Base-by-base conservation (phyloP, 2,797 vertebrate species). In the Astyanax mexicanus region DNA sequence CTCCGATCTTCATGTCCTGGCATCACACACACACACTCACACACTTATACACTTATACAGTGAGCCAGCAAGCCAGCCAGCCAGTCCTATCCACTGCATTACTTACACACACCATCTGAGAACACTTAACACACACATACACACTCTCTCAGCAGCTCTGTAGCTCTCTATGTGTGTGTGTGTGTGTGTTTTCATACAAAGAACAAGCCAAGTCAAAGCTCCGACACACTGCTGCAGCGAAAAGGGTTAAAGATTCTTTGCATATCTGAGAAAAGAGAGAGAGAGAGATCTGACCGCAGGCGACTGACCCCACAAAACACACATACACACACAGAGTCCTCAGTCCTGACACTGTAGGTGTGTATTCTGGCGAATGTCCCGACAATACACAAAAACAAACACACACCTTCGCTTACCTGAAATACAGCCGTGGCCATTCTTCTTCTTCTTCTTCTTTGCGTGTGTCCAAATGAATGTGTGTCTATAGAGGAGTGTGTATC, bases 361-460 rank as follows among this genome's bases (percentile, higher is more conserved):
- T n/a, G n/a, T n/a, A n/a, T n/a, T n/a, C n/a, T n/a, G n/a, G n/a
- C n/a, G n/a, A n/a, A n/a, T n/a, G n/a, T n/a, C n/a, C n/a, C n/a
- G n/a, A n/a, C n/a, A n/a, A n/a, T n/a, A n/a, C n/a, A n/a, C n/a
- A n/a, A n/a, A n/a, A n/a, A n/a, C n/a, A n/a, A n/a, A n/a, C n/a
- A n/a, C n/a, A 54, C 11, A 40, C 12, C 55, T 61, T 58, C 81
- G 69, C 93, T 92, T 90, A 94, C 93, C 93, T 94, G 93, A 82
- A 90, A 93, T 83, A 94, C 90, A 57, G 92, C 92, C 38, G 93
- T 93, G 83, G 93, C 92, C 93, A 94, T 94, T 89, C 89, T 92
- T 55, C 64, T 57, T 62, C 45, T 42, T 47, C 2, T 15, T 32
- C 29, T 32, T 10, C 38, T 15, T 49, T 4, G 29, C 3, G 61